Percentiles rank a stretch among this genome's conserved stretches.
Evolutionary conservation across 2,888 invertebrate species (phyloP).

Genomic region (Sepioteuthis lessoniana): DNA sequence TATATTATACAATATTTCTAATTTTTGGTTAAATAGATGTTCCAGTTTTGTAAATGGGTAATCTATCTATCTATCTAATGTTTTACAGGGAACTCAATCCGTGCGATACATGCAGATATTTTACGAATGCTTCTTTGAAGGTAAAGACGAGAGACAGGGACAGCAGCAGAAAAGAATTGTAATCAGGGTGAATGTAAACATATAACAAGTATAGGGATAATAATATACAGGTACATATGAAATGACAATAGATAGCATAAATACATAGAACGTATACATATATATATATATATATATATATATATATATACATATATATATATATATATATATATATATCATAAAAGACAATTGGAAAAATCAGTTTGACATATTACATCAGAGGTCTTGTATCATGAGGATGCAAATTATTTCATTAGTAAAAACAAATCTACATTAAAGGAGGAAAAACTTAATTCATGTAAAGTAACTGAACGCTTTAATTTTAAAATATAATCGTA

Average conservation of each 20-base stretch:
- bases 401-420: too few relatives aligned
- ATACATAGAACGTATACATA: neutral
- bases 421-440: too few relatives aligned
- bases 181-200: neutral
- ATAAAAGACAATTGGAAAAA: neutral
- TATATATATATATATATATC: neutral
- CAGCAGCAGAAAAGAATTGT: neutral
- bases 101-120: neutral
- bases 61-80: neutral
- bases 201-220: neutral
- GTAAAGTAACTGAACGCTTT: too few relatives aligned
- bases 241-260: neutral
- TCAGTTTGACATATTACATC: too few relatives aligned
- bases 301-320: conserved; percentile 42
- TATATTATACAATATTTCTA: too few relatives aligned
- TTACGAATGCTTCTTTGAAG: neutral
- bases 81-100: neutral
- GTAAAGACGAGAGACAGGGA: neutral
- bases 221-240: neutral
- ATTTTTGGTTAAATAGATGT: too few relatives aligned
- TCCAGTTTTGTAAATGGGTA: neutral
- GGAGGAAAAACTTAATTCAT: too few relatives aligned
- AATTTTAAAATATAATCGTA: too few relatives aligned
- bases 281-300: conserved; percentile 49
- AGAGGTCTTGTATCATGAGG: too few relatives aligned